A percentile compares a stretch with the other conserved stretches of the same genome.
Evolutionary conservation across 2,113 vertebrate genomes (phyloP).

Genomic region (Garra rufa): DNA sequence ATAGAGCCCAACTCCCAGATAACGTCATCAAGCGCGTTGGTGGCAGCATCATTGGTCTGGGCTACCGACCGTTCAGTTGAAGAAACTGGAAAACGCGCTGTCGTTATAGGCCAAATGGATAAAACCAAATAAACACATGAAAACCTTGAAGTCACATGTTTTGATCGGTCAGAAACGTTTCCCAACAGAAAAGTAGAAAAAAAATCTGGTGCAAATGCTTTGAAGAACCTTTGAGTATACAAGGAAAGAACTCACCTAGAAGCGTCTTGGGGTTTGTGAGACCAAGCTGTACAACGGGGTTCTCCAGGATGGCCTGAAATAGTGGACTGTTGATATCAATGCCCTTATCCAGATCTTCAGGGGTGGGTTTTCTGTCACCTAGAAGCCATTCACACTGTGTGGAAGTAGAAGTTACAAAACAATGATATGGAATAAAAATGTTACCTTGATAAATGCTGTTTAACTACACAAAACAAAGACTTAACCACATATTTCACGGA

Average conservation of each 20-base stretch:
- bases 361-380: constrained; percentile 94
- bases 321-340: constrained; percentile 93
- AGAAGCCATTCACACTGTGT: constrained; percentile 96
- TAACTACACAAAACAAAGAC: background rate
- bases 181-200: background rate
- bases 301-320: constrained; percentile 97
- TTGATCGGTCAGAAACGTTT: background rate
- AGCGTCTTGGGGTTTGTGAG: constrained; percentile 96
- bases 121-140: background rate
- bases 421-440: background rate
- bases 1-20: background rate
- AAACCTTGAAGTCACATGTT: background rate
- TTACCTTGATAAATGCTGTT: background rate
- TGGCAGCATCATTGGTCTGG: background rate
- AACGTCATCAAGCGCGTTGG: background rate
- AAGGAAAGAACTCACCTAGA: constrained; percentile 77
- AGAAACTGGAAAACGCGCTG: background rate
- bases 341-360: constrained; percentile 94
- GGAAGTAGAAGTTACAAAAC: constrained; percentile 13
- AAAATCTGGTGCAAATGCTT: background rate
- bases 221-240: background rate
- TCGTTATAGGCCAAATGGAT: background rate
- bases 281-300: constrained; percentile 95
- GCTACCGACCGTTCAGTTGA: too few species aligned
- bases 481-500: background rate